These are phyloP conservation scores for Oreochromis grahami DNA, from an alignment of 2,797 vertebrate genomes.

Conservation along the genomic window DNA sequence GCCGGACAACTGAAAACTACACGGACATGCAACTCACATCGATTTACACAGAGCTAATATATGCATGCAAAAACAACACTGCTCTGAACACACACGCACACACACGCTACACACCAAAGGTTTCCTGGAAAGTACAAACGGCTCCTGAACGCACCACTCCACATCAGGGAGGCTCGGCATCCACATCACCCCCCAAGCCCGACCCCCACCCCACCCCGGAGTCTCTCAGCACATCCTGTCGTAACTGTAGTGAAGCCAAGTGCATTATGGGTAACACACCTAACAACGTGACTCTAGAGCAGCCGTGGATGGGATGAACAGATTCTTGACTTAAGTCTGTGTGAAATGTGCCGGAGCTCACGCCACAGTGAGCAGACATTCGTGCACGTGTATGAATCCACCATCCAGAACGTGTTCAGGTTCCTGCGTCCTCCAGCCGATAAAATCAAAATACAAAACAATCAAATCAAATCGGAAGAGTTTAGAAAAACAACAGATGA, in stretches of 20 bases:
- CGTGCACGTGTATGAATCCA: neutral
- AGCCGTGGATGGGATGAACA: neutral
- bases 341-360: neutral
- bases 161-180: neutral
- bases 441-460: neutral
- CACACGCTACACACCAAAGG: neutral
- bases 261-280: neutral
- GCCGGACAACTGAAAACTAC: slow-evolving; percentile 79
- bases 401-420: neutral
- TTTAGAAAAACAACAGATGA: neutral
- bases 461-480: neutral
- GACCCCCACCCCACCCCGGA: neutral
- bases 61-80: slow-evolving; percentile 87
- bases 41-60: slow-evolving; percentile 82
- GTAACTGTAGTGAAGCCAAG: neutral
- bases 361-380: neutral
- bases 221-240: neutral
- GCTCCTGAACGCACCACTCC: neutral
- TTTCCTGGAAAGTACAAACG: neutral
- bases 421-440: neutral
- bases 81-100: neutral
- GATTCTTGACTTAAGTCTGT: neutral
- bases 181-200: fast-evolving
- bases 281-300: neutral
- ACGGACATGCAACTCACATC: slow-evolving; percentile 85